Base-by-base conservation (phyloP, 2,888 invertebrate genomes). In the Leistus spinibarbis region DNA sequence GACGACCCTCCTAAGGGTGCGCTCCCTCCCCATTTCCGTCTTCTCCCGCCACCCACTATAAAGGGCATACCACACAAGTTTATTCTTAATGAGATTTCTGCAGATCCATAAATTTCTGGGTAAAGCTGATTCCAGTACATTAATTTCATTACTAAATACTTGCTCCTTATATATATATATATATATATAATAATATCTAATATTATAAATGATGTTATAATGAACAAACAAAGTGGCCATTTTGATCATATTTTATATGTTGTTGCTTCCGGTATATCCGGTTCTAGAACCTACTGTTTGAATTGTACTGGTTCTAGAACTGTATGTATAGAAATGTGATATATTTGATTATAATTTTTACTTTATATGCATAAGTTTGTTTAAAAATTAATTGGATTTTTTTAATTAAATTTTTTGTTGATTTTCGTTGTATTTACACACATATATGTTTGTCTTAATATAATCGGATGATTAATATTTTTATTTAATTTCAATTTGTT, bases 1-100 rank as follows among this genome's bases (percentile, higher is more conserved):
- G 4, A 40, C 74, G 77, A 76, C 69, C 40, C 66, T 76, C 78
- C 76, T n/a, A n/a, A n/a, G n/a, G n/a, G n/a, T n/a, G n/a, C n/a
- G n/a, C n/a, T n/a, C n/a, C n/a, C n/a, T n/a, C n/a, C n/a, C n/a
- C n/a, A n/a, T n/a, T n/a, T n/a, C n/a, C n/a, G n/a, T n/a, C n/a
- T n/a, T n/a, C 69, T 81, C 82, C 80, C 81, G 78, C 79, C 82
- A 5, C 40, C 40, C 10, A 40, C 40, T 13, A n/a, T 13, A 40
- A 40, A 40, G 40, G 40, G 64, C 24, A 71, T 71, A 64, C 64
- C 84, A 84, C 84, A 85, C 85, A 85, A 85, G 84, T 85, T 84
- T 84, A 86, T 85, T 85, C 85, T 85, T 86, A 86, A 85, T 85
- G 85, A 86, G 86, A 85, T 86, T 85, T 85, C 84, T 84, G 85